Evolutionary conservation across 2,888 invertebrate genomes (phyloP), one percentile per base, ranked within the genome.

Genomic region (Drosophila subsilvestris): DNA sequence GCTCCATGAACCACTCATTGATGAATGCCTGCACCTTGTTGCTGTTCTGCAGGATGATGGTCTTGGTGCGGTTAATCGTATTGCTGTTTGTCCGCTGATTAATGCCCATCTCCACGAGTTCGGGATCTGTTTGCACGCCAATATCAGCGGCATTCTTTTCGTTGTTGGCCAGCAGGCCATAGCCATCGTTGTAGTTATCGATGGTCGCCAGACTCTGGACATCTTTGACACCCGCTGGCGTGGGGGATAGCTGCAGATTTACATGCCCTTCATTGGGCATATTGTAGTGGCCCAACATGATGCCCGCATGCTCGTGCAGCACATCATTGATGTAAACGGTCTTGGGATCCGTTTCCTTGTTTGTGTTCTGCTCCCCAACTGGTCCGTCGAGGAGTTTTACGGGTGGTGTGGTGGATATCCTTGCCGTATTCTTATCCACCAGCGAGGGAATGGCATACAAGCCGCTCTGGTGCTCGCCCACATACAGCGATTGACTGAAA

Each of bases 381-480:
- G 97, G 97, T 0, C 97, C 97, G 89, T 96, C 96, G 1, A 97
- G 91, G 12, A 97, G 93, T 63, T 96, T 93, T 0, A 95, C 95
- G 45, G 95, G 94, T 84, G 95, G 95, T 3, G 95, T 94, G 5
- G 95, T 94, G 0, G 95, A 94, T 91, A 97, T 96, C 8, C 97
- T 96, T 12, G 97, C 96, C 3, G 97, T 96, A 77, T 96, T 95
- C 86, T 98, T 97, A 93, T 99, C 98, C 1, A 98, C 98, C 25
- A 98, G 93, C 0, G 98, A 97, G 1, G 98, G 97, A 58, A 99
- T 92, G 0, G 99, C 99, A 92, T 98, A 99, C 0, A 98, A 93
- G 0, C 98, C 98, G 71, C 94, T 93, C 54, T 94, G 93, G 89
- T 95, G 95, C 90, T 98, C 97, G 0, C 99, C 99, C 65, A 99